Evolutionary conservation across 2,797 vertebrate species (phyloP).

Genomic region (Poeciliopsis presidionis): DNA sequence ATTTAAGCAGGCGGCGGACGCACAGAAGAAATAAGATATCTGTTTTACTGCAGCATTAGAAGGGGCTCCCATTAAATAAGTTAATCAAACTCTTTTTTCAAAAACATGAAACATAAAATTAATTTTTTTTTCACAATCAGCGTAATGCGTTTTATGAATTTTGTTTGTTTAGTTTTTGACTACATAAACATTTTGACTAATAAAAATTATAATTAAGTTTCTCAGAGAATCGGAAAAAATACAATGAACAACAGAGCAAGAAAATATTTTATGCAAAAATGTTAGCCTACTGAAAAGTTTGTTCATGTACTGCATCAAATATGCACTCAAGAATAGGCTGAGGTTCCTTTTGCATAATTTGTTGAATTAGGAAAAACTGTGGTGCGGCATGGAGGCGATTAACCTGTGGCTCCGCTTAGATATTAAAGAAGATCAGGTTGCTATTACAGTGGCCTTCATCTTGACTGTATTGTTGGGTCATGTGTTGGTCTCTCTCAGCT

Average conservation of each 20-base stretch:
- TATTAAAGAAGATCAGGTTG: background rate
- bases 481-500: background rate
- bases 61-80: background rate
- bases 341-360: background rate
- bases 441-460: background rate
- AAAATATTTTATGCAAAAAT: background rate
- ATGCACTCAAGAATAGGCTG: background rate
- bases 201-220: background rate
- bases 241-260: background rate
- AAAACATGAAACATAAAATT: background rate
- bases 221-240: background rate
- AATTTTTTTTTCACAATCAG: rapidly evolving
- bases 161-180: too few species aligned
- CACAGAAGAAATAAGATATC: background rate
- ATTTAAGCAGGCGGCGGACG: background rate
- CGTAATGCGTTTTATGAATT: too few species aligned
- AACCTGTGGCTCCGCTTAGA: background rate
- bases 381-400: background rate
- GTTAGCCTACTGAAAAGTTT: background rate
- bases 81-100: background rate
- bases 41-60: background rate
- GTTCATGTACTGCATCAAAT: background rate
- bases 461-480: background rate
- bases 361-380: background rate
- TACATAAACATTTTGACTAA: too few species aligned